Evolutionary conservation across 2,797 vertebrate genomes (phyloP).

Genomic region (Lepilemur septentrionalis): DNA sequence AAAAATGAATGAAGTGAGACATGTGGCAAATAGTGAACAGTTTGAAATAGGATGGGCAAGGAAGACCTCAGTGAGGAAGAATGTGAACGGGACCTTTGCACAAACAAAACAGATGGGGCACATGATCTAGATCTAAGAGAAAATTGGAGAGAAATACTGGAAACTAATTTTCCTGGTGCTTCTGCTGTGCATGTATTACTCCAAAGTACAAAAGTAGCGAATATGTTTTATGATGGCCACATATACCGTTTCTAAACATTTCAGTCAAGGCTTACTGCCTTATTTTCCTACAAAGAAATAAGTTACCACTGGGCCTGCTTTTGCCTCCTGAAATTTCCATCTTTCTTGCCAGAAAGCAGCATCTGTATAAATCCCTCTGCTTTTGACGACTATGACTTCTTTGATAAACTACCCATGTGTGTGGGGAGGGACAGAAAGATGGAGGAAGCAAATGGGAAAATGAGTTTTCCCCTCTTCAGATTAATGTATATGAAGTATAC

Average conservation of each 20-base stretch:
- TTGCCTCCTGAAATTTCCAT: constrained; percentile 66
- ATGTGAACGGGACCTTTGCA: background rate
- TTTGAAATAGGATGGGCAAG: background rate
- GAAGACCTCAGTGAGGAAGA: background rate
- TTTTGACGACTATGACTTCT: constrained; percentile 69
- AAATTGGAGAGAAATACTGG: background rate
- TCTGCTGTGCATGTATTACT: background rate
- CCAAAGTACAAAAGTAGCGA: background rate
- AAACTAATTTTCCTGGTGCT: background rate
- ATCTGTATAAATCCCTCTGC: constrained; percentile 67
- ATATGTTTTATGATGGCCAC: background rate
- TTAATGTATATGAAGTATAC: constrained; percentile 75
- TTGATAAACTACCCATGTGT: constrained; percentile 77
- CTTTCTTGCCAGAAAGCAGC: constrained; percentile 70
- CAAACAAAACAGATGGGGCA: background rate
- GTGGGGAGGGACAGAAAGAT: constrained; percentile 74
- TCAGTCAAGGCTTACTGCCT: background rate
- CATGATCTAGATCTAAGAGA: background rate
- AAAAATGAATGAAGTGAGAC: background rate
- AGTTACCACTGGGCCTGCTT: constrained; percentile 38
- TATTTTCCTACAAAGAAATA: constrained; percentile 57
- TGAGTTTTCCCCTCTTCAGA: constrained; percentile 74
- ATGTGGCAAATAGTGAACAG: background rate
- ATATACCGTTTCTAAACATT: constrained; percentile 6
- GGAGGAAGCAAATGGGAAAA: constrained; percentile 76